Base-by-base conservation (phyloP, 64 coral and sea anemone species). In the Catalaphyllia jardinei region DNA sequence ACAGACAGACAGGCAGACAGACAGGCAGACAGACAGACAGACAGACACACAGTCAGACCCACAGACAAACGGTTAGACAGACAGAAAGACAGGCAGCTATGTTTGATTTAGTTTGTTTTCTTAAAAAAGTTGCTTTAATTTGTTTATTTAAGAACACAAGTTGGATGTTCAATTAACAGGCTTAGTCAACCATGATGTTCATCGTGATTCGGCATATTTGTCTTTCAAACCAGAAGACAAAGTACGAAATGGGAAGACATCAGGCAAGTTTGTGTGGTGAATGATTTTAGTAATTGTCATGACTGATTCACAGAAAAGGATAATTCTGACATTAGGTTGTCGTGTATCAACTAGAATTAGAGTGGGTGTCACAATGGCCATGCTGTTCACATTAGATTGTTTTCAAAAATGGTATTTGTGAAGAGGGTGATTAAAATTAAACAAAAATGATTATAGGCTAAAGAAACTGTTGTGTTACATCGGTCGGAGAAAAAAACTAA, bases 181-280 rank as follows among this genome's bases (percentile, higher is more conserved):
- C 20, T n/a, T 52, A 13, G 10, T 12, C 63, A 67, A 85, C 17
- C 38, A 71, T 35, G 18, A 22, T 38, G 65, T 29, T 69, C 10
- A 50, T 71, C 35, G 27, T 17, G 81, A 85, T 71, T 17, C 62
- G 22, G 19, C 46, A 22, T 52, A 71, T 28, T 64, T 85, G 81
- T 25, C 17, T 85, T 85, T 51, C 39, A 24, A 38, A 17, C 81
- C 81, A 85, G 67, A 85, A 85, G 81, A 22, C 29, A 85, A 28
- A 71, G 14, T 20, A 13, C 65, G 33, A 71, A 52, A 51, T 71
- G 31, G 60, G 8, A 85, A 69, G 35, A 25, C 35, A 51, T 20
- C 81, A 85, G 81, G 81, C 81, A 85, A 85, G 81, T 85, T 85
- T 69, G 5, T 69, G 9, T 24, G 22, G 65, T n/a, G 24, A 69